Base-by-base conservation (phyloP, 2,113 vertebrate species). In the Laticauda colubrina region DNA sequence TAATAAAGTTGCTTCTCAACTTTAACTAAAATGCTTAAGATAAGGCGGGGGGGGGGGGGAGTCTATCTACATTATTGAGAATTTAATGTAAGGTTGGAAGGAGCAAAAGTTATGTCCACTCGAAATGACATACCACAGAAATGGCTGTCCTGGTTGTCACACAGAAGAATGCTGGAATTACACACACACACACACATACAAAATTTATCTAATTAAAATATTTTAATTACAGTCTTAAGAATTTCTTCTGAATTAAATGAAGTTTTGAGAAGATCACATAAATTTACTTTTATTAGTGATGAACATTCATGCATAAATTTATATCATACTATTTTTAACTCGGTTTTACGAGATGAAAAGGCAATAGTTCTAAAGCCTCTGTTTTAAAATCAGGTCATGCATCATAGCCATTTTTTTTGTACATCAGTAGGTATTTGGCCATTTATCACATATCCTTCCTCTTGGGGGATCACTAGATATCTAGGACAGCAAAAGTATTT, bases 311-410 rank as follows among this genome's bases (percentile, higher is more conserved):
- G 12, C 29, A 15, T 21, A 87, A 86, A 57, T 54, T 91, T 75
- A 39, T 48, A 93, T 90, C 86, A 61, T 88, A 85, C 12, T 61
- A 55, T 57, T 55, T 91, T 69, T 56, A 89, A 89, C 20, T 26
- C 69, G 48, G 2, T 61, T 93, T 56, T 91, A 69, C 20, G 21
- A 87, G 89, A 56, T 86, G 39, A 89, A n/a, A 61, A 94, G 69
- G 23, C 45, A 56, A 23, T 15, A 21, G 75, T 93, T 61, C 56
- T 86, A 89, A 91, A 81, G n/a, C 61, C 87, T 34, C 54, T n/a
- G 0, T 85, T 93, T 91, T 87, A 91, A 88, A 89, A 93, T 89
- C 90, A 93, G 75, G 92, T 91, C 94, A 93, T 75, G 85, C 51
- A 69, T 91, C 87, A 56, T 53, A 92, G 90, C 53, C 24, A 89